Base-by-base conservation (phyloP, 1,140 invertebrate genomes). In the Stratiolaelaps scimitus region DNA sequence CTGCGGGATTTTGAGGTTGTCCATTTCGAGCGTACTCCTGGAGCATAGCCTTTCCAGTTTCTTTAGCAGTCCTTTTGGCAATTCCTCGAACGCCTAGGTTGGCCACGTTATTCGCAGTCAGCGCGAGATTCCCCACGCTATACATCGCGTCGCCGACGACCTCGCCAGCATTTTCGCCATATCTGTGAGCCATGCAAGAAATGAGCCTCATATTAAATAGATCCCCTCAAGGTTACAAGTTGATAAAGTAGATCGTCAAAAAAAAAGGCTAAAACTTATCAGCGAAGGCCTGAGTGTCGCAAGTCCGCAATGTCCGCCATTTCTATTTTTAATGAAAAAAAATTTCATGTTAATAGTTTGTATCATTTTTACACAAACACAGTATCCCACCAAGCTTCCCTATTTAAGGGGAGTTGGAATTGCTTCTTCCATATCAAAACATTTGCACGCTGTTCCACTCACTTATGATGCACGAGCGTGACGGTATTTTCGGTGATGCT, bases 401-500 rank as follows among this genome's bases (percentile, higher is more conserved):
- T n/a, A n/a, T n/a, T n/a, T n/a, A 40, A 40, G 34, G 34, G 5
- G 34, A n/a, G 34, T 40, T n/a, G 34, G 4, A n/a, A 40, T 40
- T 40, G 34, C 34, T 10, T n/a, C n/a, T 40, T 6, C 34, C 10
- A 40, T 0, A 40, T 40, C 34, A 40, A 6, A 10, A 40, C 10
- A n/a, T n/a, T n/a, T n/a, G n/a, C n/a, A n/a, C n/a, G n/a, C 34
- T 40, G 10, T 40, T 40, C n/a, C 10, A 71, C 75, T 75, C 78
- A 83, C 83, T 82, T 85, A 73, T 86, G 82, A 69, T 81, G 73
- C 47, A 86, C 82, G 48, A 85, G 79, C 69, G 81, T 79, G 1
- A 86, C 84, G 2, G 84, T 86, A 72, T 86, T 85, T 67, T 83
- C 75, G 23, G 83, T 80, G 10, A 87, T 70, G 72, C 78, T 83